A percentile compares a stretch with the other conserved stretches of the same genome.
These are phyloP conservation scores for Octodon degus DNA, from an alignment of 2,113 vertebrate genomes.

Conservation along the genomic window DNA sequence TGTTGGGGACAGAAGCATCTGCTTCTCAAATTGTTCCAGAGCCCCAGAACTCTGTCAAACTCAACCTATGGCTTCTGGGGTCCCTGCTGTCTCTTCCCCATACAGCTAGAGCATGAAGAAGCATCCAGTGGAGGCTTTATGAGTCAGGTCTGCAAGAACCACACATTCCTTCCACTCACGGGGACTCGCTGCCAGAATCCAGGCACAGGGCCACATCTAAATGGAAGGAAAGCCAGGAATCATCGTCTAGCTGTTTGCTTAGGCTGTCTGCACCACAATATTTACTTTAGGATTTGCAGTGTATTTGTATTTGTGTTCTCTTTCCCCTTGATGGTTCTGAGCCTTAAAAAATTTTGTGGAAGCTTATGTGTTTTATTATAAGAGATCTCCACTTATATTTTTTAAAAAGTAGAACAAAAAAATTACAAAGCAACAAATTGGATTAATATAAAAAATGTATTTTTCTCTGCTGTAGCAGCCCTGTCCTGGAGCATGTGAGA, in stretches of 20 bases:
- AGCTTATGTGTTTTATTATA: neutral
- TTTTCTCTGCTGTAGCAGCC: too few relatives aligned
- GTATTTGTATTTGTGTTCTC: slow-evolving; percentile 27
- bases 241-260: neutral
- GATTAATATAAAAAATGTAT: neutral
- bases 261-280: neutral
- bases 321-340: neutral
- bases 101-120: neutral
- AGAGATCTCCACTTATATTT: neutral
- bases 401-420: neutral
- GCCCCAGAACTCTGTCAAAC: neutral
- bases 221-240: neutral
- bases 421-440: slow-evolving; percentile 40
- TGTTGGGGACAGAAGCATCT: neutral
- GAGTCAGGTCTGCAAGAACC: neutral
- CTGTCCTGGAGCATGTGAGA: too few relatives aligned
- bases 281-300: neutral
- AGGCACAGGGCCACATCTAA: neutral
- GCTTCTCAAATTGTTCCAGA: neutral
- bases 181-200: neutral
- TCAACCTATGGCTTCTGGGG: neutral
- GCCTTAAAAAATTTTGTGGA: slow-evolving; percentile 2
- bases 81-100: neutral
- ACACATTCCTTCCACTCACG: neutral
- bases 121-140: neutral